A percentile compares a stretch with the other conserved stretches of the same genome.
These are phyloP conservation scores for Hippolais icterina DNA, from an alignment of 2,113 vertebrate genomes.

Conservation along the genomic window DNA sequence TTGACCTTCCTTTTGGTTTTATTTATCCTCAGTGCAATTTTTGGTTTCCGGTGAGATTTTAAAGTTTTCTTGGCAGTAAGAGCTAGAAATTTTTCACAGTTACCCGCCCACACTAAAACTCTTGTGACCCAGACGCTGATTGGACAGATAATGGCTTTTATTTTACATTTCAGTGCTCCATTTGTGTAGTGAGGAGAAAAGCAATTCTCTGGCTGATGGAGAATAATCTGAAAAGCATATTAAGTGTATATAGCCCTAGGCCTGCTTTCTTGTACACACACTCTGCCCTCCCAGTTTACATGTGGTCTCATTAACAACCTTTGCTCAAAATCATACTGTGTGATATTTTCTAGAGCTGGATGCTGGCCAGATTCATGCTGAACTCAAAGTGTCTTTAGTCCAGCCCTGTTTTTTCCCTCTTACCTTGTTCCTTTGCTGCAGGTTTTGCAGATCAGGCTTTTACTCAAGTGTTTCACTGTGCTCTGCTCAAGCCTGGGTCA, in stretches of 20 bases:
- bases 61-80: not conserved
- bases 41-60: not conserved
- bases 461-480: not conserved
- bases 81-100: constrained; percentile 16
- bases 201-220: not conserved
- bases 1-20: not conserved
- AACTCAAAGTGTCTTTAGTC: not conserved
- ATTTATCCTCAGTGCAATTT: not conserved
- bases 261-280: not conserved
- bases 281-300: not conserved
- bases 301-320: not conserved
- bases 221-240: constrained; percentile 10
- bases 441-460: not conserved
- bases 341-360: not conserved
- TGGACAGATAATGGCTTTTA: not conserved
- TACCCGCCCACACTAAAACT: not conserved
- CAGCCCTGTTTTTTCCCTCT: not conserved
- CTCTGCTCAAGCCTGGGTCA: not conserved
- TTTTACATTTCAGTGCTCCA: not conserved
- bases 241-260: not conserved
- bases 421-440: not conserved
- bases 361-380: not conserved
- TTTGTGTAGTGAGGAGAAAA: not conserved
- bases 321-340: not conserved
- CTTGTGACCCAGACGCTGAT: not conserved